phyloP scores from a whole-genome alignment of 2,888 invertebrate genomes.

The Microctonus aethiopoides region DNA sequence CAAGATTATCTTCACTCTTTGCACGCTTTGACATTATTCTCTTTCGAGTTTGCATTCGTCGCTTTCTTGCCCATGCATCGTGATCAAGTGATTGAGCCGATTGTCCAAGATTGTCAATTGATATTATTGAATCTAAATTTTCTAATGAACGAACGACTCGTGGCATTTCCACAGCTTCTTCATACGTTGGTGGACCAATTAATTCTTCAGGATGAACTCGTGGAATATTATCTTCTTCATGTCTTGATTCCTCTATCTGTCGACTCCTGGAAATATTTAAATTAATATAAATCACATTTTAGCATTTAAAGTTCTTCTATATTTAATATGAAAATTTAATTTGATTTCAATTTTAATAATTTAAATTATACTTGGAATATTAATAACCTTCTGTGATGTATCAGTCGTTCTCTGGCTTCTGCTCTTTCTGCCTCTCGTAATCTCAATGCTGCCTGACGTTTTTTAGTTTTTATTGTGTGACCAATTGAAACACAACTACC shows the following conservation, averaged over 20 bases:
- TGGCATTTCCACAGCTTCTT: conserved; percentile 82
- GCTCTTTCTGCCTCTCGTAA: conserved; percentile 70
- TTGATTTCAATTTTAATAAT: background rate
- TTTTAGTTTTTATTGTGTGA: conserved; percentile 70
- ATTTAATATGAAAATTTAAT: background rate
- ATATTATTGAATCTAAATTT: conserved; percentile 52
- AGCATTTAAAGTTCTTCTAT: background rate
- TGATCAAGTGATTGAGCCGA: conserved; percentile 24
- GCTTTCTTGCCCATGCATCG: conserved; percentile 25
- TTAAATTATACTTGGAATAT: background rate
- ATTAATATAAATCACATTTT: background rate
- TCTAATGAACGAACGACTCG: conserved; percentile 69
- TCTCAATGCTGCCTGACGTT: conserved; percentile 69
- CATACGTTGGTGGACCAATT: conserved; percentile 79
- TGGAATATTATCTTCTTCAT: conserved; percentile 56
- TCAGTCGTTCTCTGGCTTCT: conserved; percentile 70
- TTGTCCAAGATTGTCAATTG: conserved; percentile 41
- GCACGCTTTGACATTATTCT: conserved; percentile 35
- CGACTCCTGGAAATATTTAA: conserved; percentile 44
- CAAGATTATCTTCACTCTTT: conserved; percentile 58
- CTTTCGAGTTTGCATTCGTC: conserved; percentile 15
- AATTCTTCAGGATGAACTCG: conserved; percentile 70
- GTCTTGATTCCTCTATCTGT: conserved; percentile 42
- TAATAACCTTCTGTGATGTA: conserved; percentile 67
- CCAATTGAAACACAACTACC: conserved; percentile 71